Conservation (phyloP, 2,888 invertebrate genomes). For the Abrostola triplasia region DNA sequence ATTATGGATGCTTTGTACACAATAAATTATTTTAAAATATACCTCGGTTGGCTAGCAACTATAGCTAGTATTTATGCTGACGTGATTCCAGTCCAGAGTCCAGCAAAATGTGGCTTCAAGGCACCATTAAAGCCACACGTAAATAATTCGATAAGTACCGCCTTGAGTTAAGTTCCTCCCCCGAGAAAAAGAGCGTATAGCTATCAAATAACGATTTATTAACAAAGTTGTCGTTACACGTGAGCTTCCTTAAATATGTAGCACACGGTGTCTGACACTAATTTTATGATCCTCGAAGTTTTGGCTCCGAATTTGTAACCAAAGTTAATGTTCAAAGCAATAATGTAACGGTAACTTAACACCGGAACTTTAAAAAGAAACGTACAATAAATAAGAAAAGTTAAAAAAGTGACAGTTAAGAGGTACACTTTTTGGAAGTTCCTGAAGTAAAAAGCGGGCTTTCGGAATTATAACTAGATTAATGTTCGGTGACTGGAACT, state of each 20-base stretch:
- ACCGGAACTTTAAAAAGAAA: constrained; percentile 60
- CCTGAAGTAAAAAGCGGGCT: constrained; percentile 66
- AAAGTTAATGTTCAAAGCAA: constrained; percentile 56
- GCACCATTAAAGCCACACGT: constrained; percentile 5
- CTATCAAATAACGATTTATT: constrained; percentile 26
- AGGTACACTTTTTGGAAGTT: constrained; percentile 70
- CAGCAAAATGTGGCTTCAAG: constrained; percentile 3
- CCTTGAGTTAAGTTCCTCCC: constrained; percentile 4
- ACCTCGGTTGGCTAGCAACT: not conserved
- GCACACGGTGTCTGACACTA: constrained; percentile 35
- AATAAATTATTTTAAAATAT: too few species aligned
- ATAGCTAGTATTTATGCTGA: not conserved
- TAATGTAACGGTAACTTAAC: constrained; percentile 60
- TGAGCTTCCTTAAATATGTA: constrained; percentile 33
- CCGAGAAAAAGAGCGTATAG: constrained; percentile 6
- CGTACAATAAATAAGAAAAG: constrained; percentile 66
- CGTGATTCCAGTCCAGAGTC: not conserved
- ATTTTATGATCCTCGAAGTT: constrained; percentile 49
- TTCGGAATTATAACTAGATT: constrained; percentile 82
- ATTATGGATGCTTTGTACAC: too few species aligned
- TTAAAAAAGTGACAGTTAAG: constrained; percentile 68
- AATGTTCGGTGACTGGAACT: constrained; percentile 84
- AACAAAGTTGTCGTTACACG: constrained; percentile 37
- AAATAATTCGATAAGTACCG: constrained; percentile 2
- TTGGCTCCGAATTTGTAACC: constrained; percentile 42